Percentiles rank a stretch among this genome's conserved stretches.
phyloP scores from a whole-genome alignment of 2,797 vertebrate species.

The Epinephelus malabaricus region DNA sequence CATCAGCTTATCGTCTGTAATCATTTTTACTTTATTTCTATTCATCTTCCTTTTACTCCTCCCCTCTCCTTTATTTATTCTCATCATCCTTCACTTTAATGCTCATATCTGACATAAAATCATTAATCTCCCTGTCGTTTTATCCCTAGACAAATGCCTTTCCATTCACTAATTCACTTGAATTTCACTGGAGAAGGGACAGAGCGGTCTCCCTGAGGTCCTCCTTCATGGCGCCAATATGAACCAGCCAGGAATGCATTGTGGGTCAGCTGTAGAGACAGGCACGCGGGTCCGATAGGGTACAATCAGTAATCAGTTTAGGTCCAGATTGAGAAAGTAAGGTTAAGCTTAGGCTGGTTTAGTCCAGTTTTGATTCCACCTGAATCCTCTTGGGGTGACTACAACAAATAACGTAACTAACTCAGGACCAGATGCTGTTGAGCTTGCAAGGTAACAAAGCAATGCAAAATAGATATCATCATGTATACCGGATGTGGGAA shows the following conservation, averaged over 20 bases:
- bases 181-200: slow-evolving; percentile 52
- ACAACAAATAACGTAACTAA: slow-evolving; percentile 42
- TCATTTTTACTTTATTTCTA: slow-evolving; percentile 5
- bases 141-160: slow-evolving; percentile 28
- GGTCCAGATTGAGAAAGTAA: slow-evolving; percentile 48
- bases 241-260: slow-evolving; percentile 54
- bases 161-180: slow-evolving; percentile 18
- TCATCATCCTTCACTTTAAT: neutral
- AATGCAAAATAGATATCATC: slow-evolving; percentile 47
- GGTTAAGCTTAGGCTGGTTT: slow-evolving; percentile 44
- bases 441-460: slow-evolving; percentile 33
- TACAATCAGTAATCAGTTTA: slow-evolving; percentile 68
- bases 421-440: slow-evolving; percentile 40
- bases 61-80: neutral
- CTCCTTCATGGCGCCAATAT: slow-evolving; percentile 40
- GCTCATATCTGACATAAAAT: slow-evolving; percentile 12
- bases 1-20: slow-evolving; percentile 18
- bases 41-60: neutral
- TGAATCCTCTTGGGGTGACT: slow-evolving; percentile 33
- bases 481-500: slow-evolving; percentile 12
- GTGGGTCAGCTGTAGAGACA: slow-evolving; percentile 62
- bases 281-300: slow-evolving; percentile 52
- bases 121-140: slow-evolving; percentile 15
- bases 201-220: slow-evolving; percentile 69
- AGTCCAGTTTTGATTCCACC: slow-evolving; percentile 40